These are phyloP conservation scores for Dicyrtoma fusca DNA, from an alignment of 2,888 invertebrate genomes.

Conservation along the genomic window DNA sequence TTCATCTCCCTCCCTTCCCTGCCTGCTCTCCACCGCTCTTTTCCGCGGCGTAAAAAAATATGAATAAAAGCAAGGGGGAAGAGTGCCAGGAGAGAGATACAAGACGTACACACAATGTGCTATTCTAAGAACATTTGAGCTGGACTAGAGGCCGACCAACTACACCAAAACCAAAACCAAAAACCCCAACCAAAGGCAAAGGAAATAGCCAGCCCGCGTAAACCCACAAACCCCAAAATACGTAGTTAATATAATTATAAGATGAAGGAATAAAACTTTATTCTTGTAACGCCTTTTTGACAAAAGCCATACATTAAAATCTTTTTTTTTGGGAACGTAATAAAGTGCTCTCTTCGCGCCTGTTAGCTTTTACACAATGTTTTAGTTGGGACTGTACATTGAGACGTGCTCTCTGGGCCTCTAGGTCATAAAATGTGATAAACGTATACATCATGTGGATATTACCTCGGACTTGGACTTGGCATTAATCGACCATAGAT, in stretches of 20 bases:
- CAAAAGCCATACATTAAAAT: constrained; percentile 27
- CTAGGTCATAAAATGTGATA: constrained; percentile 14
- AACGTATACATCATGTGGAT: neutral
- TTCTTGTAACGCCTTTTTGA: constrained; percentile 5
- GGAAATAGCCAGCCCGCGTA: neutral
- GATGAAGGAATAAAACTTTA: constrained; percentile 8
- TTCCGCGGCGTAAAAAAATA: neutral
- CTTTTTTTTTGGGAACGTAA: constrained; percentile 12
- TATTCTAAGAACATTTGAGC: no score
- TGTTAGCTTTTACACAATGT: neutral
- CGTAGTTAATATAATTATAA: neutral
- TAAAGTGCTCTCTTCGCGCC: constrained; percentile 26
- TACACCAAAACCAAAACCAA: no score
- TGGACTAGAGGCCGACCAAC: no score
- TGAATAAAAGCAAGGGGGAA: neutral
- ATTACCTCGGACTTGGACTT: constrained; percentile 9
- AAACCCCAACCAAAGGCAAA: no score
- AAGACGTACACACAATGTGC: no score
- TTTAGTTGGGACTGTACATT: neutral
- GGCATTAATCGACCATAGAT: constrained; percentile 16
- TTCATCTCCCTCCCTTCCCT: neutral
- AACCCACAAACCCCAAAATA: neutral
- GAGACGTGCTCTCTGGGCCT: neutral
- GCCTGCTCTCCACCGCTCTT: neutral
- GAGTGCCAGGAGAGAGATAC: neutral